Conservation (phyloP, 2,888 invertebrate species). For the Mongoloraphidia duomilia region DNA sequence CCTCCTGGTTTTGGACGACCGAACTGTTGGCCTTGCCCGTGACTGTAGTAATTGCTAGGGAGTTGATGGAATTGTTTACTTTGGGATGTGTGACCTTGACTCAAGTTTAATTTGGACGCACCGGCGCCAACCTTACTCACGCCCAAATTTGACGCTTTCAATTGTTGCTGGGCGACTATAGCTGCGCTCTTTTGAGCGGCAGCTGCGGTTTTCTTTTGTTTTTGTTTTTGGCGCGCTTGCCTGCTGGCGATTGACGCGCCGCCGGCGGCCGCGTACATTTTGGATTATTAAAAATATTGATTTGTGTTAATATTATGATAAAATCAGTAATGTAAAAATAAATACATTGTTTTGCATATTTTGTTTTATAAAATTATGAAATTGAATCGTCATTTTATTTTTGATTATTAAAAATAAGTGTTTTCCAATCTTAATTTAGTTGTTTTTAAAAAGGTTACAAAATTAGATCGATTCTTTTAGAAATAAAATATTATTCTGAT, state of each 20-base stretch:
- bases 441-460: not conserved
- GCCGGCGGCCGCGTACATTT: slow-evolving; percentile 81
- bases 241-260: slow-evolving; percentile 77
- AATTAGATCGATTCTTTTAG: not conserved
- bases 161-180: slow-evolving; percentile 24
- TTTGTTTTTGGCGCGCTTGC: slow-evolving; percentile 48
- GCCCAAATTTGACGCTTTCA: slow-evolving; percentile 8
- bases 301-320: no score
- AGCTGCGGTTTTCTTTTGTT: slow-evolving; percentile 36
- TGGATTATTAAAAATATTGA: slow-evolving; percentile 7
- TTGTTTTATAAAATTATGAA: not conserved
- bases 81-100: slow-evolving; percentile 20
- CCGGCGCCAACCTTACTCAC: no score
- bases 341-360: not conserved
- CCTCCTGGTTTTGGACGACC: slow-evolving; percentile 21
- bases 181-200: slow-evolving; percentile 28
- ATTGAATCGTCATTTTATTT: not conserved
- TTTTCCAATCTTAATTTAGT: not conserved
- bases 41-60: slow-evolving; percentile 33
- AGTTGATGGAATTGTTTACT: slow-evolving; percentile 42
- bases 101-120: slow-evolving; percentile 13
- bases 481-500: not conserved
- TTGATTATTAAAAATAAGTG: not conserved
- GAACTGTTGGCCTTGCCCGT: slow-evolving; percentile 21
- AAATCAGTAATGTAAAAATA: no score